phyloP scores from a whole-genome alignment of 2,113 vertebrate species.

The Spermophilus dauricus region DNA sequence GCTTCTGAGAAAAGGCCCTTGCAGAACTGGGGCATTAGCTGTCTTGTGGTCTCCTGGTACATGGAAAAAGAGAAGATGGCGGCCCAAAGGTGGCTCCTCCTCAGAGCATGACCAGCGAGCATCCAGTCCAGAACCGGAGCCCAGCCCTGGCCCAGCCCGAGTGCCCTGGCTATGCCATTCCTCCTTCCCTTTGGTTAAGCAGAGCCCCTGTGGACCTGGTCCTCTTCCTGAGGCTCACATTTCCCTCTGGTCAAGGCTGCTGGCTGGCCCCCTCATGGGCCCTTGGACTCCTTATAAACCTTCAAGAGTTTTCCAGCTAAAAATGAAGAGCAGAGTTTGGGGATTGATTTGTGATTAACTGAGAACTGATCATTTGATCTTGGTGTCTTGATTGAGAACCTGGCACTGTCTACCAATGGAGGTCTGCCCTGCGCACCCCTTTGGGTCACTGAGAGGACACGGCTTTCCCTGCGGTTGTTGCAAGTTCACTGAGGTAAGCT shows the following conservation, averaged over 20 bases:
- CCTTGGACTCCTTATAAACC: neutral
- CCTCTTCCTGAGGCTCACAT: neutral
- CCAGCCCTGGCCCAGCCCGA: fast-evolving
- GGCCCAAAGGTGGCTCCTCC: fast-evolving
- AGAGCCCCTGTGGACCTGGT: neutral
- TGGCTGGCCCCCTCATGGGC: fast-evolving
- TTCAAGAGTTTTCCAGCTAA: neutral
- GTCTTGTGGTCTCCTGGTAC: fast-evolving
- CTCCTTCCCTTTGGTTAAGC: fast-evolving
- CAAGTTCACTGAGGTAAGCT: fast-evolving
- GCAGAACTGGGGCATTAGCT: fast-evolving
- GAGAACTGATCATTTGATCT: fast-evolving
- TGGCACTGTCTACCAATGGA: fast-evolving
- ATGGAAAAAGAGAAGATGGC: no score
- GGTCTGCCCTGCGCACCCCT: fast-evolving
- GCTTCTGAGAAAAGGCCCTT: neutral
- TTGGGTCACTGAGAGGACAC: fast-evolving
- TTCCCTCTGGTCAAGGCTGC: neutral
- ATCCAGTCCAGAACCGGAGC: fast-evolving
- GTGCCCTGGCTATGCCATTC: fast-evolving
- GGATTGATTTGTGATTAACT: fast-evolving
- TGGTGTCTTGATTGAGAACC: no score
- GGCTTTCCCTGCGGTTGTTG: fast-evolving
- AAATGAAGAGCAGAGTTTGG: no score
- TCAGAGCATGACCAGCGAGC: neutral